Base-by-base conservation (phyloP, 53 echinoderm and acorn worm species). In the Patiria pectinifera region DNA sequence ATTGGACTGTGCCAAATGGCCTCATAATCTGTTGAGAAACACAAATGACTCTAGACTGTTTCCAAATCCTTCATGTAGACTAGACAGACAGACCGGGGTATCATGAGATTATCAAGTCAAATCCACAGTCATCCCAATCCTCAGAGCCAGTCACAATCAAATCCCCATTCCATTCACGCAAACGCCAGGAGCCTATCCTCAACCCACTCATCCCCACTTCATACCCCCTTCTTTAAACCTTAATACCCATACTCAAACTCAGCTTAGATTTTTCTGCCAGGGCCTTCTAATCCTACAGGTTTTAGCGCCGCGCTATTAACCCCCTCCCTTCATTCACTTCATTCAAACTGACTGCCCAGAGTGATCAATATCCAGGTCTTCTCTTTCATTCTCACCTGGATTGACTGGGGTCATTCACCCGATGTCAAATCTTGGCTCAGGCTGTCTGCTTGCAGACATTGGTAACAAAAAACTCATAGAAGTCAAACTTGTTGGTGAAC, bases 361-460 rank as follows among this genome's bases (percentile, higher is more conserved):
- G 75, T 86, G 48, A 86, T 48, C 86, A 86, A 86, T 86, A 85
- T 24, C 70, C 66, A 72, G 71, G 71, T 47, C 71, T 85, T 23
- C 23, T 23, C 19, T 35, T 74, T 35, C 35, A 3, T 2, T 35
- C 74, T 86, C 53, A 26, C n/a, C 48, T 86, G 49, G 13, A 21
- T 47, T n/a, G n/a, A 23, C 3, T 47, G 58, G 71, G 86, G 86
- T 72, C 86, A 86, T 74, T 86, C 86, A 86, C 86, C 86, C 15
- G 75, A 72, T 78, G 86, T 24, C 44, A 23, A 49, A 82, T 61
- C 35, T 7, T 12, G 21, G n/a, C 14, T 48, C 2, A 63, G 45
- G n/a, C 84, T 61, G 84, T 26, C 63, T 3, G 43, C 66, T 12
- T 25, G 15, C 48, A 84, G 11, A 25, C 14, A 70, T 4, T 35